Conservation (phyloP, 2,797 vertebrate species). For the Arremon brunneinucha region DNA sequence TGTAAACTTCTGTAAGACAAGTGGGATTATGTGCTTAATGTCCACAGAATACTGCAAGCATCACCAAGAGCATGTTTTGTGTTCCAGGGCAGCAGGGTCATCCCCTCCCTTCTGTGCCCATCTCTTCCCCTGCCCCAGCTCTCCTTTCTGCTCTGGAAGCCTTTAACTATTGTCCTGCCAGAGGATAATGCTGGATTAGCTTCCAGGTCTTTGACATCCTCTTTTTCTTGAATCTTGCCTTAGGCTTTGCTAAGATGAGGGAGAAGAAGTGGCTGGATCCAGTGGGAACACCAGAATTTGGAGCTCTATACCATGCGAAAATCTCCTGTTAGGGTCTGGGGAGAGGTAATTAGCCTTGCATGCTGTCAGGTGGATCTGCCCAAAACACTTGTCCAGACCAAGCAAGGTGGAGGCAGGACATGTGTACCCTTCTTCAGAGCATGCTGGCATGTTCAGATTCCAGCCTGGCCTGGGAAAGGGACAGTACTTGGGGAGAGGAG, state of each 20-base stretch:
- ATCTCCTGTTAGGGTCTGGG: slow-evolving; percentile 53
- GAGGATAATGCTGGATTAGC: not conserved
- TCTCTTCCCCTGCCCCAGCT: not conserved
- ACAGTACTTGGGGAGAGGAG: not conserved
- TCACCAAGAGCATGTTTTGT: not conserved
- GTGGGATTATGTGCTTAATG: not conserved
- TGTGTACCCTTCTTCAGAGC: not conserved
- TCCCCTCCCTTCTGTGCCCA: not conserved
- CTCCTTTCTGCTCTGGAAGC: slow-evolving; percentile 7
- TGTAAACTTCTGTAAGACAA: not conserved
- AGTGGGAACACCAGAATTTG: slow-evolving; percentile 46
- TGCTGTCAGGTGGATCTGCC: slow-evolving; percentile 29
- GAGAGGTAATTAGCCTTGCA: slow-evolving; percentile 55
- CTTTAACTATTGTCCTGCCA: not conserved
- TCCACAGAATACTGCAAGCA: not conserved
- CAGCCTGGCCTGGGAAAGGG: not conserved
- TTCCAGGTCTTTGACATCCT: slow-evolving; percentile 35
- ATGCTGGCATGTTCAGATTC: not conserved
- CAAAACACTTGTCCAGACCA: not conserved
- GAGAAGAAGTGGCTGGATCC: slow-evolving; percentile 59
- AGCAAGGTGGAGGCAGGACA: not conserved
- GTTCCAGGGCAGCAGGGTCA: not conserved
- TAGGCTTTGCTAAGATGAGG: slow-evolving; percentile 62
- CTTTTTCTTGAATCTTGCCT: slow-evolving; percentile 58
- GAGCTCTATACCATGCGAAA: slow-evolving; percentile 38